Evolutionary conservation across 1,140 invertebrate genomes (phyloP).

Genomic region (Ridgeia piscesae): DNA sequence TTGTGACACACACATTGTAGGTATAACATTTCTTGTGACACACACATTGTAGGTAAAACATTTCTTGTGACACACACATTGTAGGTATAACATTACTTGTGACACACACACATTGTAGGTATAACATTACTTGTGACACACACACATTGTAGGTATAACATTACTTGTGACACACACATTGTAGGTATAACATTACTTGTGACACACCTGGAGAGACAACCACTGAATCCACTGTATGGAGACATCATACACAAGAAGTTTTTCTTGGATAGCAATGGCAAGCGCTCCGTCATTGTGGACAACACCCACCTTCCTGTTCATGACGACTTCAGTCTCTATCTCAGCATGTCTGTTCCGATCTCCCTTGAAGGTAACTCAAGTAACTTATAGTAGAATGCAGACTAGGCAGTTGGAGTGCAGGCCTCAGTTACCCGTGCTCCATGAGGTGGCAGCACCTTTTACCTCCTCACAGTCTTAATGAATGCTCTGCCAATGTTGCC

Average conservation of each 20-base stretch:
- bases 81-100: not conserved
- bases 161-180: conserved; percentile 17
- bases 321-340: conserved; percentile 50
- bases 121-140: too few relatives aligned
- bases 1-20: too few relatives aligned
- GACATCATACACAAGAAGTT: conserved; percentile 50
- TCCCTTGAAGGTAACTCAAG: conserved; percentile 46
- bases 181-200: conserved; percentile 51
- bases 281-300: conserved; percentile 44
- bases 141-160: not conserved
- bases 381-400: too few relatives aligned
- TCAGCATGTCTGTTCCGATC: conserved; percentile 48
- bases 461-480: too few relatives aligned
- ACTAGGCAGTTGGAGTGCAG: too few relatives aligned
- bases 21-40: too few relatives aligned
- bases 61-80: conserved; percentile 6
- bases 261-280: conserved; percentile 46
- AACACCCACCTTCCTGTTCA: conserved; percentile 43
- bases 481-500: too few relatives aligned
- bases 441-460: too few relatives aligned
- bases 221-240: conserved; percentile 43
- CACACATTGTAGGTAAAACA: not conserved
- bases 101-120: not conserved
- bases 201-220: conserved; percentile 50
- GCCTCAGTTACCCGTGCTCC: too few relatives aligned